Evolutionary conservation across 2,113 vertebrate species (phyloP).

Genomic region (Sebastes schlegelii): DNA sequence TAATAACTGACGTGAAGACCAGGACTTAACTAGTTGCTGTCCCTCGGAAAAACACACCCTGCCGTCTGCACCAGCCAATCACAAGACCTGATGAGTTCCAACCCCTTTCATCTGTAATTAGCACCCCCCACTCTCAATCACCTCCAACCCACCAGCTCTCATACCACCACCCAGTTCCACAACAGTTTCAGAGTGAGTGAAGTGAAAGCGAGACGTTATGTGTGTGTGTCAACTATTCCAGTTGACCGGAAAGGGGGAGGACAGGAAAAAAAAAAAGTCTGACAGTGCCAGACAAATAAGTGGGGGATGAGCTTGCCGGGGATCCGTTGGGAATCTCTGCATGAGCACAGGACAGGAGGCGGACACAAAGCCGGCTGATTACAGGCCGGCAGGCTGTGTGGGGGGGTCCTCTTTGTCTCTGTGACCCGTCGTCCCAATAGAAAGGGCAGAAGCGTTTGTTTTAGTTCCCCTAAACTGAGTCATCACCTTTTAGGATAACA

Average conservation of each 20-base stretch:
- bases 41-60: not conserved
- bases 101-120: constrained; percentile 36
- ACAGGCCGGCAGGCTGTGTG: constrained; percentile 55
- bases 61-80: constrained; percentile 47
- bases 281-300: constrained; percentile 71
- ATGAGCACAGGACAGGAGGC: constrained; percentile 68
- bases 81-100: constrained; percentile 29
- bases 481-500: constrained; percentile 56
- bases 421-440: constrained; percentile 43
- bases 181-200: constrained; percentile 18
- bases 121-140: not conserved
- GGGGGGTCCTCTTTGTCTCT: constrained; percentile 65
- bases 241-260: constrained; percentile 46
- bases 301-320: constrained; percentile 64
- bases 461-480: constrained; percentile 68
- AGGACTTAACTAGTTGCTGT: not conserved
- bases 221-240: constrained; percentile 20
- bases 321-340: constrained; percentile 57
- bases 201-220: constrained; percentile 30
- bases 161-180: constrained; percentile 17
- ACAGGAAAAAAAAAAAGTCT: constrained; percentile 34
- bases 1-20: not conserved
- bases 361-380: constrained; percentile 79
- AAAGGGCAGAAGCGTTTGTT: constrained; percentile 52
- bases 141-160: constrained; percentile 17